phyloP scores from a whole-genome alignment of 2,797 vertebrate species.

The Brachyalestes nurse region DNA sequence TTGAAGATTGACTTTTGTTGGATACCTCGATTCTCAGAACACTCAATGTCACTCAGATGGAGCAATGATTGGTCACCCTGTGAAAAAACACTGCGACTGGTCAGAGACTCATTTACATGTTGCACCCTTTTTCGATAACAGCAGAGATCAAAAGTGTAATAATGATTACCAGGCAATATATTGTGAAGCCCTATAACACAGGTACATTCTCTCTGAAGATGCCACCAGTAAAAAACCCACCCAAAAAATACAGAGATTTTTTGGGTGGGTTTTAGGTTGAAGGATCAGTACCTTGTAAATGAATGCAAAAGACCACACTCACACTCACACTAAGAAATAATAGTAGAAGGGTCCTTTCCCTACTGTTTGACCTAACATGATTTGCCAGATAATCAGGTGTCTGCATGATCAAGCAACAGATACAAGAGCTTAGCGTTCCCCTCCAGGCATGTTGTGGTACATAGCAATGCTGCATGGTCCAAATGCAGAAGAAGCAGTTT shows the following conservation, averaged over 20 bases:
- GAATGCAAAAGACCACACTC: background rate
- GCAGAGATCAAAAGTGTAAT: too few relatives aligned
- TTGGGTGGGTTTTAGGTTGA: background rate
- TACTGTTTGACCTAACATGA: background rate
- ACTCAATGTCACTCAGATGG: too few relatives aligned
- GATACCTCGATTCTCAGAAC: too few relatives aligned
- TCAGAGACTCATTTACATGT: too few relatives aligned
- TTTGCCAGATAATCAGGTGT: background rate
- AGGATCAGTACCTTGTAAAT: background rate
- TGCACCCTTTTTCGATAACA: too few relatives aligned
- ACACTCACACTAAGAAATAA: background rate
- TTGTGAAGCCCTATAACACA: background rate
- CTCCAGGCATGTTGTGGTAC: conserved; percentile 1
- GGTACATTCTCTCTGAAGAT: background rate
- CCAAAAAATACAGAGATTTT: background rate
- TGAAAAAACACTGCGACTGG: too few relatives aligned
- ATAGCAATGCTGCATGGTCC: background rate
- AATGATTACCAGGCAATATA: too few relatives aligned
- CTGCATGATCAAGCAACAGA: background rate
- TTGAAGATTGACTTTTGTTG: too few relatives aligned
- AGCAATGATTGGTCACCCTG: too few relatives aligned
- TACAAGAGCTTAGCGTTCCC: conserved; percentile 2
- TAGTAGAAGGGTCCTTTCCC: background rate
- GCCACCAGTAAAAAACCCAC: background rate
- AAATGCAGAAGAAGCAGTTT: conserved; percentile 6